Evolutionary conservation across 2,888 invertebrate species (phyloP).

Genomic region (Hoplodrina blanda): DNA sequence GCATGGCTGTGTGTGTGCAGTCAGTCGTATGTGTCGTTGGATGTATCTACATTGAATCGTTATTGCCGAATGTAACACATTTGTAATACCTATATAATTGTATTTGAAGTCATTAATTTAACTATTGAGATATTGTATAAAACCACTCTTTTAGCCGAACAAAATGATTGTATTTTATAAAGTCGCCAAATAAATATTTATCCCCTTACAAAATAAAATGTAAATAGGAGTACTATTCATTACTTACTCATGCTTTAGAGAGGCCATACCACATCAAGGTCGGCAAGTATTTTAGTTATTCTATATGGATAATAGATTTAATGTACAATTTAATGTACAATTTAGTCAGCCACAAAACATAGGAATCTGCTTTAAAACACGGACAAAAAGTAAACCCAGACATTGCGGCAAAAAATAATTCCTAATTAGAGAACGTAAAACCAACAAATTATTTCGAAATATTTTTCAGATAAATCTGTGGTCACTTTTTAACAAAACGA

Average conservation of each 20-base stretch:
- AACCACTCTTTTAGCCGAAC: too few relatives aligned
- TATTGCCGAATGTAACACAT: too few relatives aligned
- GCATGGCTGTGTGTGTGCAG: background rate
- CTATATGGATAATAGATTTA: background rate
- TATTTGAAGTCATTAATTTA: too few relatives aligned
- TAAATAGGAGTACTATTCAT: background rate
- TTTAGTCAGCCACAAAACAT: conserved; percentile 5
- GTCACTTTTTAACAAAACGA: too few relatives aligned
- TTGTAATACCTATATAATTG: too few relatives aligned
- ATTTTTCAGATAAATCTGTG: too few relatives aligned
- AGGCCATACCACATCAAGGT: background rate
- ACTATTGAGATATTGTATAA: too few relatives aligned
- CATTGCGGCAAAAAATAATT: conserved; percentile 11
- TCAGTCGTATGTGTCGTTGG: too few relatives aligned
- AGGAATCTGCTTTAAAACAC: background rate
- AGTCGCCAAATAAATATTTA: background rate
- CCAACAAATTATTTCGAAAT: background rate
- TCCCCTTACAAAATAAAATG: background rate
- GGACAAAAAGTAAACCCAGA: conserved; percentile 8
- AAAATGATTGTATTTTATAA: too few relatives aligned
- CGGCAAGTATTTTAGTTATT: too few relatives aligned
- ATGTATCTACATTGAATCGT: too few relatives aligned
- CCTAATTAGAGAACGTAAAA: background rate
- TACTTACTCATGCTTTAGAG: background rate
- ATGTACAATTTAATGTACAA: background rate